Evolutionary conservation across 2,113 vertebrate genomes (phyloP).

Genomic region (Bettongia penicillata): DNA sequence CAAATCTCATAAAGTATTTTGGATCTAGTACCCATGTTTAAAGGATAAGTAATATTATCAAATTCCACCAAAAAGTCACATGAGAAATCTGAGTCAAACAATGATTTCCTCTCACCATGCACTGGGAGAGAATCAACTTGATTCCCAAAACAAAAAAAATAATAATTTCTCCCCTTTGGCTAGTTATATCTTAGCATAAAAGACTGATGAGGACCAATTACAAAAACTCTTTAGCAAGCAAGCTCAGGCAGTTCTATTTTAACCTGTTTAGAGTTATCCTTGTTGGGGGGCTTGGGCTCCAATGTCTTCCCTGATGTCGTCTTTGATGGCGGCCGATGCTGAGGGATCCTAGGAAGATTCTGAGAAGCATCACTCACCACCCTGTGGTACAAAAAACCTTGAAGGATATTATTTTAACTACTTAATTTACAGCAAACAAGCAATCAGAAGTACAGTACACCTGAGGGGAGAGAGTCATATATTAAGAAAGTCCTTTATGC

Average conservation of each 20-base stretch:
- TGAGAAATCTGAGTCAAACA: neutral
- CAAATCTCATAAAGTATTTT: neutral
- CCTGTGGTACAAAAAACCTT: conserved; percentile 79
- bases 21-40: neutral
- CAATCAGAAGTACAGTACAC: neutral
- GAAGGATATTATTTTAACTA: conserved; percentile 37
- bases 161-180: neutral
- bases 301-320: conserved; percentile 65
- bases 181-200: neutral
- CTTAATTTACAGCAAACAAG: neutral
- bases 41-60: neutral
- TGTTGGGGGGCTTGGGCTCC: conserved; percentile 74
- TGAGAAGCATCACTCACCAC: conserved; percentile 79
- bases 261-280: conserved; percentile 82
- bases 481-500: neutral
- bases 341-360: conserved; percentile 87
- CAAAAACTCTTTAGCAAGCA: neutral
- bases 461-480: neutral
- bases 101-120: neutral
- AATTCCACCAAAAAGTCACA: neutral
- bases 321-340: conserved; percentile 81
- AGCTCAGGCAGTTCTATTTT: conserved; percentile 8
- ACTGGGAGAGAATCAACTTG: neutral
- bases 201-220: neutral
- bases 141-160: neutral